Percentiles rank a stretch among this genome's conserved stretches.
Conservation (phyloP, 1,140 invertebrate genomes). For the Mycetomoellerius zeteki region DNA sequence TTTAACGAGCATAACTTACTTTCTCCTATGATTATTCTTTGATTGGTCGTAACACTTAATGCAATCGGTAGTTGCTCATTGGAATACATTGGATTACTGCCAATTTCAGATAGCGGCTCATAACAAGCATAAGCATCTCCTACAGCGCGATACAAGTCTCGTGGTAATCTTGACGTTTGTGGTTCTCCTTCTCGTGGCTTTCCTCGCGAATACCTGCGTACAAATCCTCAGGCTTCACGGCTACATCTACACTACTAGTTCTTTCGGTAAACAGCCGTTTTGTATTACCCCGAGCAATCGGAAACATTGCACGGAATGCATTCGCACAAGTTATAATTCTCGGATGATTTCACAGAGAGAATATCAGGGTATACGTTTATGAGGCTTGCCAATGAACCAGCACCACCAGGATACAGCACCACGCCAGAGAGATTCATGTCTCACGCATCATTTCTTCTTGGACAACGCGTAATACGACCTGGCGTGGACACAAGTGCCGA, state of each 20-base stretch:
- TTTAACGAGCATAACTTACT: constrained; percentile 72
- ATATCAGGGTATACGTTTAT: constrained; percentile 92
- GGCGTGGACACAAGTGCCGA: constrained; percentile 87
- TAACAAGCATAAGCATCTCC: constrained; percentile 91
- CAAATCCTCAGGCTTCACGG: constrained; percentile 91
- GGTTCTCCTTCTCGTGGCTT: constrained; percentile 91
- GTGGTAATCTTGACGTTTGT: constrained; percentile 93
- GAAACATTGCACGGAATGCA: neutral
- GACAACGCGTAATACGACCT: constrained; percentile 89
- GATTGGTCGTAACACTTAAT: neutral
- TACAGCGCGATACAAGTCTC: constrained; percentile 93
- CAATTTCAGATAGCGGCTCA: constrained; percentile 88
- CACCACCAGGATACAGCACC: constrained; percentile 85
- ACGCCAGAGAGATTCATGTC: constrained; percentile 90
- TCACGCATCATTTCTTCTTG: constrained; percentile 91
- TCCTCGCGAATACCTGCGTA: constrained; percentile 93
- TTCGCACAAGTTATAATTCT: constrained; percentile 15
- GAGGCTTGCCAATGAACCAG: constrained; percentile 86
- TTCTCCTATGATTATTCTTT: constrained; percentile 30
- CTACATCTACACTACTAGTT: constrained; percentile 92
- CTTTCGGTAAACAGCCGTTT: constrained; percentile 91
- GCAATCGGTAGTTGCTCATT: neutral
- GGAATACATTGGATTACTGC: neutral
- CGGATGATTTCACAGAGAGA: constrained; percentile 88
- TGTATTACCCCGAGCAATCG: neutral